Evolutionary conservation across 2,888 invertebrate genomes (phyloP), one percentile per base, ranked within the genome.

Genomic region (Trichogramma evanescens): DNA sequence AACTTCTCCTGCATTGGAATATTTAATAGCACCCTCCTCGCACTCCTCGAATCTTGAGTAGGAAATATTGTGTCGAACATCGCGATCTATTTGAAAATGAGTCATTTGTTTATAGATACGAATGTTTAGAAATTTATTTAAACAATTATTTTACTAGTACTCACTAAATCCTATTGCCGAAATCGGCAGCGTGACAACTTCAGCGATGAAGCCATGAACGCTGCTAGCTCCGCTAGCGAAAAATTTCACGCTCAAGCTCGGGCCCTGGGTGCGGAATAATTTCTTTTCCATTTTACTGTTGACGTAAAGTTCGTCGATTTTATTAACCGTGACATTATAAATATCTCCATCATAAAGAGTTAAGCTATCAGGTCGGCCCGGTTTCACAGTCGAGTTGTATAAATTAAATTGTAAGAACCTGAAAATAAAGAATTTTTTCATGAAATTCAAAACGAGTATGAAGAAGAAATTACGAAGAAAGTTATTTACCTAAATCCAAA

Each of bases 181-280:
- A 72, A 94, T 91, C 0, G 99, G 98, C 48, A 97, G 80, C 0
- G 95, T 95, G 1, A 97, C 90, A 55, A 99, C 87, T 81, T 99
- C 98, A 10, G 98, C 99, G 65, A 99, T 91, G 73, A 99, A 99
- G 39, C 99, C 99, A 77, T 95, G 91, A 10, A 85, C 84, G n/a
- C 88, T 88, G 41, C 95, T 93, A 1, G 97, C 97, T 39, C 97
- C 95, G 68, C 95, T 96, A 0, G 96, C 95, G 71, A 95, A 93
- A 26, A 98, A 78, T 71, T 93, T 90, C 1, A 99, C 82, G 70
- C 95, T 95, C 67, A 99, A 78, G 68, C 91, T 91, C 0, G 92
- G 86, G 26, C 88, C 86, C 58, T 82, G 83, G 0, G 91, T 89
- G 70, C 82, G 86, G 70, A 91, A 91, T 55, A 93, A 82, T 65